Percentiles rank a stretch among this genome's conserved stretches.
phyloP scores from a whole-genome alignment of 2,888 invertebrate genomes.

The Patella caerulea region DNA sequence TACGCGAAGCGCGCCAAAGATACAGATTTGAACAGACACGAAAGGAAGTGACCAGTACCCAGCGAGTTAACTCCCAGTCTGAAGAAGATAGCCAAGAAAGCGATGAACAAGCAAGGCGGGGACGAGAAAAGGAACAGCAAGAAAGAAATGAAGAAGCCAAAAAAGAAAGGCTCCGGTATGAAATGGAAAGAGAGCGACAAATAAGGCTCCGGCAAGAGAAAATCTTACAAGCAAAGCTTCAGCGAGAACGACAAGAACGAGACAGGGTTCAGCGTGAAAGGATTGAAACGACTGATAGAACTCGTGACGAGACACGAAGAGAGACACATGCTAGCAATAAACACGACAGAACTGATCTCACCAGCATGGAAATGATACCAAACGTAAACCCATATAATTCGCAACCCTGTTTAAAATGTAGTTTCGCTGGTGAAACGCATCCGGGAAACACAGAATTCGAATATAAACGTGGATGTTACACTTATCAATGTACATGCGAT shows the following conservation, averaged over 20 bases:
- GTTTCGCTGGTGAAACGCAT: constrained; percentile 42
- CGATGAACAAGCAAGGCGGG: not conserved
- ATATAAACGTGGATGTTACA: constrained; percentile 45
- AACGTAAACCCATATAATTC: not conserved
- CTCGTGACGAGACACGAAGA: not conserved
- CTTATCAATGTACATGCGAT: constrained; percentile 37
- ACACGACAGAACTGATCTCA: not conserved
- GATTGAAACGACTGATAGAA: not conserved
- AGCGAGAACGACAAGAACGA: not conserved
- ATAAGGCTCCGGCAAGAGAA: not conserved
- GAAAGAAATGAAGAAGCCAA: not conserved
- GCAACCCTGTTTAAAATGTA: constrained; percentile 46
- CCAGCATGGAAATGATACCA: not conserved
- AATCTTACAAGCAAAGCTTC: too few relatives aligned
- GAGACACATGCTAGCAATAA: not conserved
- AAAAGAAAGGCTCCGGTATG: not conserved
- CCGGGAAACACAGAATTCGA: constrained; percentile 46
- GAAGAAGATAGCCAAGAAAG: not conserved
- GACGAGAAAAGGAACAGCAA: not conserved
- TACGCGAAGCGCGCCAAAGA: not conserved
- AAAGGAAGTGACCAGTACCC: not conserved
- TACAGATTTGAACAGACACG: not conserved
- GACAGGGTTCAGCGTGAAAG: not conserved
- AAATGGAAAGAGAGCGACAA: not conserved
- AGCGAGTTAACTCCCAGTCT: too few relatives aligned